Evolutionary conservation across 1,140 invertebrate species (phyloP), one percentile per base, ranked within the genome.

Genomic region (Leptonema lineaticorne): DNA sequence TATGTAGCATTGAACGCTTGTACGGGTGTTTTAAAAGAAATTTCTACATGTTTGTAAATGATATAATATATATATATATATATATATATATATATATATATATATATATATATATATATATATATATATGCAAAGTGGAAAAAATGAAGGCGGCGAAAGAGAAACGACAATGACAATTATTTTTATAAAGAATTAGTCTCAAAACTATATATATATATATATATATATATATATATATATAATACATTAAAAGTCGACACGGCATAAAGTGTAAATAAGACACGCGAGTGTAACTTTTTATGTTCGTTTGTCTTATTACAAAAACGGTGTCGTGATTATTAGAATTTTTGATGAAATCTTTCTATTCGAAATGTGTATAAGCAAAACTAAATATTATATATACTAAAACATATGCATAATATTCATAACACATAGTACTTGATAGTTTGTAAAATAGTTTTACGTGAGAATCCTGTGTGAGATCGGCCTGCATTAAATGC

Each of bases 401-500:
- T n/a, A n/a, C n/a, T n/a, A n/a, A n/a, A n/a, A n/a, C n/a, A n/a
- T n/a, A n/a, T n/a, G n/a, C n/a, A n/a, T n/a, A n/a, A n/a, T n/a
- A n/a, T n/a, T n/a, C n/a, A n/a, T n/a, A n/a, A n/a, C n/a, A n/a
- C n/a, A n/a, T n/a, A n/a, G n/a, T n/a, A n/a, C n/a, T n/a, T n/a
- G n/a, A n/a, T n/a, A n/a, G n/a, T n/a, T n/a, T n/a, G n/a, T n/a
- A n/a, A n/a, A n/a, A 41, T 41, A 16, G 11, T 16, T 41, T 41
- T 16, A 16, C 37, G 37, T 41, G 37, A 41, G 16, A 41, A 53
- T 48, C 14, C 18, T 26, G 27, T 24, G 11, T 20, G 4, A 41
- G 16, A 29, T 45, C 37, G 71, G 71, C 71, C 71, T 69, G 71
- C 71, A 73, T 73, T 26, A 65, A 70, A 73, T 73, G 71, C 71